phyloP scores from a whole-genome alignment of 2,113 vertebrate genomes.

The Apaloderma vittatum region DNA sequence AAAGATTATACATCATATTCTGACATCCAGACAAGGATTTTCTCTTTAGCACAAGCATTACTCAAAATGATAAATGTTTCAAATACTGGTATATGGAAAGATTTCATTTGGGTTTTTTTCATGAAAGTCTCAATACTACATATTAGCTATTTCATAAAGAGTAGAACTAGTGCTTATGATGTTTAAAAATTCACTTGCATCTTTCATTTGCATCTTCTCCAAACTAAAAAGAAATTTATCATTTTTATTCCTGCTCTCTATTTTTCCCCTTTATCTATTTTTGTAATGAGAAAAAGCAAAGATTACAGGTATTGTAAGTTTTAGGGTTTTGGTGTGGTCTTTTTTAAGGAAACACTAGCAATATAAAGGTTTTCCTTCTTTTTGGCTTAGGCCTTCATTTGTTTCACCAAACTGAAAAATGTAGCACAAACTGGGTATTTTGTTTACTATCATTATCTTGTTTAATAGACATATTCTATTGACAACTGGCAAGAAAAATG shows the following conservation, averaged over 20 bases:
- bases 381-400: not conserved
- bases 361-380: not conserved
- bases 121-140: not conserved
- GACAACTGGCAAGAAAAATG: not conserved
- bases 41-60: not conserved
- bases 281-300: not conserved
- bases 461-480: not conserved
- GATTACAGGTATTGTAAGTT: not conserved
- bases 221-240: not conserved
- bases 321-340: fast-evolving
- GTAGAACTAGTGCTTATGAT: not conserved
- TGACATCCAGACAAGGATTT: not conserved
- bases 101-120: not conserved
- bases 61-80: not conserved
- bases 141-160: not conserved
- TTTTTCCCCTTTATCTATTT: fast-evolving
- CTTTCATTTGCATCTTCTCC: not conserved
- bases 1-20: not conserved
- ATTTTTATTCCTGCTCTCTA: not conserved
- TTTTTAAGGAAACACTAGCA: not conserved
- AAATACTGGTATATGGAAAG: not conserved
- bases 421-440: not conserved
- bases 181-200: not conserved
- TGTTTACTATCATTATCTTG: not conserved
- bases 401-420: not conserved